Percentiles rank a stretch among this genome's conserved stretches.
Conservation (phyloP, 2,113 vertebrate genomes). For the Tenrec ecaudatus region DNA sequence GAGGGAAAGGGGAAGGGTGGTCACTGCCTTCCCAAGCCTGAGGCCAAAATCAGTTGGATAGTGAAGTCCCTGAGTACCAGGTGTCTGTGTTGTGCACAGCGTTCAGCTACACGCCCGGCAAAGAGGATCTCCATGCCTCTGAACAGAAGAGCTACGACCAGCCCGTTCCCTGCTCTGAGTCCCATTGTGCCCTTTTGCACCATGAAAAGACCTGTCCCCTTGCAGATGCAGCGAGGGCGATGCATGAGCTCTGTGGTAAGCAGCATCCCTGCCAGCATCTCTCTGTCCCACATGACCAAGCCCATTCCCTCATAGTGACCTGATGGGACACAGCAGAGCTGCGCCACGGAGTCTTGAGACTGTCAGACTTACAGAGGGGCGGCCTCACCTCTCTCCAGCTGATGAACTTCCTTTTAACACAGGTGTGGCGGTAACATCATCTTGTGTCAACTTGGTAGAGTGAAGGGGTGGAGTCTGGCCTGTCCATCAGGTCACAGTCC, state of each 20-base stretch:
- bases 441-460: too few species aligned
- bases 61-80: not conserved
- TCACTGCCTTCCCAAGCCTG: not conserved
- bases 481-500: too few species aligned
- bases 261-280: not conserved
- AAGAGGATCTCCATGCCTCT: not conserved
- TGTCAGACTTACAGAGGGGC: too few species aligned
- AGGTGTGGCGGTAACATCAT: too few species aligned
- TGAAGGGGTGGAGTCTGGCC: too few species aligned
- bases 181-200: not conserved
- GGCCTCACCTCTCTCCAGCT: too few species aligned
- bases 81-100: fast-evolving
- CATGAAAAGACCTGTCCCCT: not conserved
- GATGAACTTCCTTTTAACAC: too few species aligned
- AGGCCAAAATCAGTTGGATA: too few species aligned
- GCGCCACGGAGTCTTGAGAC: too few species aligned
- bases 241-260: not conserved
- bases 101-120: too few species aligned
- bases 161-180: not conserved
- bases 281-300: not conserved
- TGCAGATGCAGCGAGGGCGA: not conserved
- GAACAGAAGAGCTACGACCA: not conserved
- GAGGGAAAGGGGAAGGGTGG: not conserved
- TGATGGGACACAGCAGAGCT: too few species aligned
- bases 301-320: too few species aligned